Evolutionary conservation across 2,113 vertebrate genomes (phyloP).

Genomic region (Pseudorectes ferrugineus): DNA sequence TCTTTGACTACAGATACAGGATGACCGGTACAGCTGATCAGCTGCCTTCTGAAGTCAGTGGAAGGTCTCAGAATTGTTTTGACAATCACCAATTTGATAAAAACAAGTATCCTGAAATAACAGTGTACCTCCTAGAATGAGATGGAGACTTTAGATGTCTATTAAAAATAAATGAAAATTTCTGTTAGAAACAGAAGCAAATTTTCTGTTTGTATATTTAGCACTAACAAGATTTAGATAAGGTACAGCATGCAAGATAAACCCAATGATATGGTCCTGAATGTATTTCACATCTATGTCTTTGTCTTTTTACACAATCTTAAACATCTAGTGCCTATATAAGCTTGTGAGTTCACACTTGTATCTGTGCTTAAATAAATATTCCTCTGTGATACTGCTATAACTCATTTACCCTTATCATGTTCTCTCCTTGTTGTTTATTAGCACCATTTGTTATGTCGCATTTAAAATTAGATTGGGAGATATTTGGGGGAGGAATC

Average conservation of each 20-base stretch:
- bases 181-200: not conserved
- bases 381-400: not conserved
- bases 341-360: not conserved
- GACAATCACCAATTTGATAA: not conserved
- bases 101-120: not conserved
- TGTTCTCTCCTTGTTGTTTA: conserved; percentile 18
- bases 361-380: not conserved
- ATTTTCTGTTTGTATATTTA: not conserved
- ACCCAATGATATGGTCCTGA: not conserved
- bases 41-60: not conserved
- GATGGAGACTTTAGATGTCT: not conserved
- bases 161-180: not conserved
- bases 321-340: not conserved
- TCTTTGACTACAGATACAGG: not conserved
- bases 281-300: not conserved
- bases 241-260: not conserved
- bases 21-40: not conserved
- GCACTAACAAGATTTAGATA: not conserved
- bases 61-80: not conserved
- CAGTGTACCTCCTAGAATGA: not conserved
- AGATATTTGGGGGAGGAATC: conserved; percentile 39
- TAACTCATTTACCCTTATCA: not conserved
- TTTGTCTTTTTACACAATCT: not conserved
- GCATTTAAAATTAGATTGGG: conserved; percentile 34
- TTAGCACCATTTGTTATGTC: conserved; percentile 39